Conservation (phyloP, 1,140 invertebrate genomes). For the Planococcus citri region DNA sequence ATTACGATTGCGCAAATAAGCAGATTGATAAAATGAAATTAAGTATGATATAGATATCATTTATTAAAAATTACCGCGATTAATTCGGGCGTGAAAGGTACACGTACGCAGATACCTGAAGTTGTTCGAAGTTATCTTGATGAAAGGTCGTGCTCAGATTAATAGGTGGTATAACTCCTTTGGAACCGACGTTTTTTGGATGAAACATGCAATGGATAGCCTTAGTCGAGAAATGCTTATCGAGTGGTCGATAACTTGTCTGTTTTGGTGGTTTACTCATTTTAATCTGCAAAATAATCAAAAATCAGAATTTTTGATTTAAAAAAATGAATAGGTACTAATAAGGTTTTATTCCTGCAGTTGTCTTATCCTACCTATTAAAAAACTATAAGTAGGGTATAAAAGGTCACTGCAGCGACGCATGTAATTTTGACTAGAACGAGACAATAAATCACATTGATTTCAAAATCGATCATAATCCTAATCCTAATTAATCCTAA, state of each 20-base stretch:
- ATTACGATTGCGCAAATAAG: too few relatives aligned
- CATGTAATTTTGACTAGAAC: background rate
- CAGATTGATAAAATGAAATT: too few relatives aligned
- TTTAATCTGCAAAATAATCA: background rate
- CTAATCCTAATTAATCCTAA: too few relatives aligned
- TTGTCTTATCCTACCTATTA: too few relatives aligned
- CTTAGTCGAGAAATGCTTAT: slow-evolving; percentile 59
- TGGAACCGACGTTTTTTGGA: slow-evolving; percentile 68
- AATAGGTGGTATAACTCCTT: slow-evolving; percentile 77
- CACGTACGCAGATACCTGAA: too few relatives aligned
- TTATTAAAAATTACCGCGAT: too few relatives aligned
- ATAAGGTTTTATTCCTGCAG: too few relatives aligned
- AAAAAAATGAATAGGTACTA: too few relatives aligned
- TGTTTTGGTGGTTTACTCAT: background rate
- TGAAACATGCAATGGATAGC: slow-evolving; percentile 85
- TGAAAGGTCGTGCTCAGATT: slow-evolving; percentile 87
- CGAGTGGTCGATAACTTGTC: slow-evolving; percentile 20
- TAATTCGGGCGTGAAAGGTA: too few relatives aligned
- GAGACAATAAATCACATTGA: background rate
- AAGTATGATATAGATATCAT: too few relatives aligned
- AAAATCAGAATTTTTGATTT: too few relatives aligned
- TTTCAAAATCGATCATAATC: too few relatives aligned
- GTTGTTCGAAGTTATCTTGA: slow-evolving; percentile 55
- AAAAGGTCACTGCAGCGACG: background rate
- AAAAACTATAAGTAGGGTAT: background rate